Conservation (phyloP, 2,888 invertebrate genomes). For the Drosophila percnosoma region DNA sequence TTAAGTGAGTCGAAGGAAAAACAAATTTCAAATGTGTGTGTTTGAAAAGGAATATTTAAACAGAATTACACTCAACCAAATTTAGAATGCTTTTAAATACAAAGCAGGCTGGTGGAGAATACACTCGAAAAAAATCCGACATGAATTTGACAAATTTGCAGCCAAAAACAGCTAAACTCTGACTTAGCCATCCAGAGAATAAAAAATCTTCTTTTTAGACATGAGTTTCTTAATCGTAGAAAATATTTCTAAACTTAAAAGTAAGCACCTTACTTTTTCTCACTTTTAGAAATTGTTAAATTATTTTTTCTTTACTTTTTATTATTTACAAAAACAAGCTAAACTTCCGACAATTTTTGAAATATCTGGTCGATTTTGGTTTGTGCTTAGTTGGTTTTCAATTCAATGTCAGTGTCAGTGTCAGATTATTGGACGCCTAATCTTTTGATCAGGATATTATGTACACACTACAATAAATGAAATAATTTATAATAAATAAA, state of each 20-base stretch:
- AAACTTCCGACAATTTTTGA: neutral
- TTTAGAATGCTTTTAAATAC: neutral
- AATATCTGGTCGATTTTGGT: too few species aligned
- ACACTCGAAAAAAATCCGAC: neutral
- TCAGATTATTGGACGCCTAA: neutral
- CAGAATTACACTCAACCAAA: neutral
- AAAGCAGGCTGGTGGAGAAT: neutral
- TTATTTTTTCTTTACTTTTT: neutral
- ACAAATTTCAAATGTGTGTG: neutral
- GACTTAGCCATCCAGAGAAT: neutral
- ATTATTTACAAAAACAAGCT: neutral
- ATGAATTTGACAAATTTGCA: neutral
- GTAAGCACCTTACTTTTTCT: accelerated
- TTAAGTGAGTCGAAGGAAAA: neutral
- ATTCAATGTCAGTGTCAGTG: neutral
- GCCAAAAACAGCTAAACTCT: neutral
- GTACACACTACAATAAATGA: neutral
- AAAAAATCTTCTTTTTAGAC: neutral
- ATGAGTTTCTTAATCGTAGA: neutral
- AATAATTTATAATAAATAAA: neutral
- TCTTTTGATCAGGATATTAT: neutral
- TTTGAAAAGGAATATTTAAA: neutral
- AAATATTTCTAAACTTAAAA: neutral
- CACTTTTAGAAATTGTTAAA: neutral
- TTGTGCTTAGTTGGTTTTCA: neutral